Evolutionary conservation across 2,888 invertebrate genomes (phyloP).

Genomic region (Leptothorax acervorum): DNA sequence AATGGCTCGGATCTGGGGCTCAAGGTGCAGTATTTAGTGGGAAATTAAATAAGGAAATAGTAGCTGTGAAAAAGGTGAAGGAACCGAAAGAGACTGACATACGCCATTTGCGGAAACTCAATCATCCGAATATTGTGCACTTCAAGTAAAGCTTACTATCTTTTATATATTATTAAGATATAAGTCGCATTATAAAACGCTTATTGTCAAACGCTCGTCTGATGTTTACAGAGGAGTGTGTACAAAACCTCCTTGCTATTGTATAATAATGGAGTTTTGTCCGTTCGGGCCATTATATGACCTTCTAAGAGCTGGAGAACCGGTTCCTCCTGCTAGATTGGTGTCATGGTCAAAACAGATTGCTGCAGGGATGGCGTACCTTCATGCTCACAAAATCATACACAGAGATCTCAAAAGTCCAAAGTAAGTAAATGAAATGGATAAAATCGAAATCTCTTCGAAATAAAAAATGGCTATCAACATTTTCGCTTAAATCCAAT

Average conservation of each 20-base stretch:
- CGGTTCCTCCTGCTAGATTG: slow-evolving; percentile 94
- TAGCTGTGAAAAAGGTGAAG: slow-evolving; percentile 98
- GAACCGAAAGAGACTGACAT: slow-evolving; percentile 97
- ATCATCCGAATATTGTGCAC: slow-evolving; percentile 97
- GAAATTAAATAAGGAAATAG: slow-evolving; percentile 92
- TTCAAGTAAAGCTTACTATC: slow-evolving; percentile 88
- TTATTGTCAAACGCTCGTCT: slow-evolving; percentile 15
- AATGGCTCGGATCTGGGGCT: slow-evolving; percentile 97
- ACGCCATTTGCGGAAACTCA: slow-evolving; percentile 95
- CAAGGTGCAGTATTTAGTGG: slow-evolving; percentile 98
- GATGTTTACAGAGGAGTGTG: slow-evolving; percentile 93
- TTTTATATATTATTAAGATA: slow-evolving; percentile 16
- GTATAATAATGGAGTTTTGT: slow-evolving; percentile 99
- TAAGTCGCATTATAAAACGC: slow-evolving; percentile 1
- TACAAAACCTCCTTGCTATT: slow-evolving; percentile 95
- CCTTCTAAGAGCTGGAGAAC: slow-evolving; percentile 93
- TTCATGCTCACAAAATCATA: slow-evolving; percentile 98
- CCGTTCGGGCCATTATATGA: slow-evolving; percentile 98
- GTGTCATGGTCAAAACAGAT: slow-evolving; percentile 98
- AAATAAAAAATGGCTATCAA: background rate
- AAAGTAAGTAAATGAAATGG: slow-evolving; percentile 90
- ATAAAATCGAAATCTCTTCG: background rate
- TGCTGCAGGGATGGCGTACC: slow-evolving; percentile 97
- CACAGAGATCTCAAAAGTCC: slow-evolving; percentile 99
- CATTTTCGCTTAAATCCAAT: background rate